Evolutionary conservation across 2,113 vertebrate species (phyloP).

Genomic region (Machaerirhynchus nigripectus): DNA sequence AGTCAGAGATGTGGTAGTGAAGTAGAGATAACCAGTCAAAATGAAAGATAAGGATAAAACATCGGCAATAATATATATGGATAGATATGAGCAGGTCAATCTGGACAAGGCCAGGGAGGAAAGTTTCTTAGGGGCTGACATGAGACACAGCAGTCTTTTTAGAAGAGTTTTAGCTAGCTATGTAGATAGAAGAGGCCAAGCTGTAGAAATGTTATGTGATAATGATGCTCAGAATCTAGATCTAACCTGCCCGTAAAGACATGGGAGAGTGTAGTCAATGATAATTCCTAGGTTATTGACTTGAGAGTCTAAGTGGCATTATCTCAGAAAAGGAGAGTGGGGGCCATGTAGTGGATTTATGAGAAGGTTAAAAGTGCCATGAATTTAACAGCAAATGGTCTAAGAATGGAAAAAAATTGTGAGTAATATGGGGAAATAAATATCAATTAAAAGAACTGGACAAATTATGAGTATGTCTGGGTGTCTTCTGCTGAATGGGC

Average conservation of each 20-base stretch:
- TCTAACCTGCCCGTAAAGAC: not conserved
- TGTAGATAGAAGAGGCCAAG: not conserved
- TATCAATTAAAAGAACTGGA: not conserved
- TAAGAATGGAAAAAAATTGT: not conserved
- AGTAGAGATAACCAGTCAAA: not conserved
- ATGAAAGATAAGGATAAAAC: not conserved
- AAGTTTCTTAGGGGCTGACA: not conserved
- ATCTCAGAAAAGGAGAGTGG: not conserved
- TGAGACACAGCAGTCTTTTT: not conserved
- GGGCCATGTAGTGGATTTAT: not conserved
- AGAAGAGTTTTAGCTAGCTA: not conserved
- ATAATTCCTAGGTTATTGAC: not conserved
- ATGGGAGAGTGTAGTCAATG: not conserved
- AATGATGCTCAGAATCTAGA: not conserved
- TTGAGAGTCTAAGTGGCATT: not conserved
- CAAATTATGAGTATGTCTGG: not conserved
- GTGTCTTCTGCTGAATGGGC: not conserved
- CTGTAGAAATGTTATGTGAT: not conserved
- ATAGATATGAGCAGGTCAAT: not conserved
- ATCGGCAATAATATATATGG: not conserved
- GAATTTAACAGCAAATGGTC: not conserved
- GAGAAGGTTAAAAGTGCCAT: not conserved
- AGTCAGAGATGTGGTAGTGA: not conserved
- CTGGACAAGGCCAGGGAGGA: not conserved
- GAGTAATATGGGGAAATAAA: not conserved